Evolutionary conservation across 2,113 vertebrate genomes (phyloP), one percentile per base, ranked within the genome.

Genomic region (Corythornis madagascariensis): DNA sequence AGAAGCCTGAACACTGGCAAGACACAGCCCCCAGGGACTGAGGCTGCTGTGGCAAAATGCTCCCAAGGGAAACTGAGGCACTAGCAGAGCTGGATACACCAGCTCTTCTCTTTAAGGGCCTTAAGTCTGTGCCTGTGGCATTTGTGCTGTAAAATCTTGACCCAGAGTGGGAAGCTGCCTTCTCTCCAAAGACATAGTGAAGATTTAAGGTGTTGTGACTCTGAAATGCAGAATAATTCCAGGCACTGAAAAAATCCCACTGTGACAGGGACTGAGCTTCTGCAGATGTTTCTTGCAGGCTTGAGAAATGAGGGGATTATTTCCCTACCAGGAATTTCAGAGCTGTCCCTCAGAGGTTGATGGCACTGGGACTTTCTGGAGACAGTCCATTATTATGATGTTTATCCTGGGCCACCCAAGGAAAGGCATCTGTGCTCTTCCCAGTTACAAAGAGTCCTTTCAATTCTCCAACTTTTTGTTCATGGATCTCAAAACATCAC

Each of bases 61-160:
- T 93, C 88, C 63, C 83, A 26, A 55, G 78, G 59, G 82, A 94
- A 93, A 93, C 45, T 33, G 85, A 93, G 92, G 77, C 86, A 83
- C 57, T 3, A 14, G 31, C 21, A 59, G n/a, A 48, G 77, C 92
- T 78, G 63, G 65, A 71, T 75, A 53, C 59, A 69, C 82, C 86
- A 70, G 61, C 35, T 88, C 77, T 21, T 35, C 88, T 69, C 72
- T 80, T 66, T 28, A 33, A 73, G 59, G 56, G 19, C 12, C 76
- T n/a, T 13, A 19, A 70, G 11, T 42, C n/a, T 17, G 50, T 0
- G n/a, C 48, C 25, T 29, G 12, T 45, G 73, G 77, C 10, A 6
- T 40, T 61, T 42, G 55, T 42, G 78, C 87, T 66, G 42, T 4
- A 19, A 6, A 15, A 48, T 14, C 61, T 24, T 60, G 67, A 77